phyloP scores from a whole-genome alignment of 1,140 invertebrate genomes.

The Ditylenchus dipsaci region DNA sequence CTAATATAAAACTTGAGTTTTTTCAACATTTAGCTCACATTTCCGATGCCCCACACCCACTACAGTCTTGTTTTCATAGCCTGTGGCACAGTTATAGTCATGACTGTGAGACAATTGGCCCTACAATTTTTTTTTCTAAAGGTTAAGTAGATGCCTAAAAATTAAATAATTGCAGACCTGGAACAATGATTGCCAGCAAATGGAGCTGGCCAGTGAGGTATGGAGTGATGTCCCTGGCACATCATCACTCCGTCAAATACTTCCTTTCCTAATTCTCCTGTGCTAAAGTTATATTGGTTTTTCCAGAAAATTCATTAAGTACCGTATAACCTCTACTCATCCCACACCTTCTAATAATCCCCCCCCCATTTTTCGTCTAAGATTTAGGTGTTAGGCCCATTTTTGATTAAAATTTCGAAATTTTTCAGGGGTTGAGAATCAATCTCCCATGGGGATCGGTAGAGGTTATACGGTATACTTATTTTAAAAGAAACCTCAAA shows the following conservation, averaged over 20 bases:
- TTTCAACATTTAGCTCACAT: constrained; percentile 34
- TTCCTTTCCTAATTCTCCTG: constrained; percentile 31
- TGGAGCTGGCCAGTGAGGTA: constrained; percentile 45
- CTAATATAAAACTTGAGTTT: not conserved
- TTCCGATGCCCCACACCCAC: constrained; percentile 65
- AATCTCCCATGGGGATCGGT: not conserved
- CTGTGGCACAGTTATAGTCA: constrained; percentile 34
- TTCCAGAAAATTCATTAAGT: not conserved
- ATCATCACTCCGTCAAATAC: constrained; percentile 59
- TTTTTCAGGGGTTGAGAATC: no score
- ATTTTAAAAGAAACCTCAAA: constrained; percentile 12
- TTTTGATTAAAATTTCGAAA: no score
- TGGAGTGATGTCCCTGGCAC: constrained; percentile 57
- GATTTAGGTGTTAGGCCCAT: no score
- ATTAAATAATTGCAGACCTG: no score
- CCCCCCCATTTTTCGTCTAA: no score
- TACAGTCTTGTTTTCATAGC: constrained; percentile 59
- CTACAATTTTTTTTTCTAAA: no score
- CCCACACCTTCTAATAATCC: no score
- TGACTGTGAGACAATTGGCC: constrained; percentile 61
- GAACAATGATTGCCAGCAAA: constrained; percentile 58
- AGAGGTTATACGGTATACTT: not conserved
- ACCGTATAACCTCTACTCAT: not conserved
- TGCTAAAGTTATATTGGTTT: constrained; percentile 20
- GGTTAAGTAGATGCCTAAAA: no score